Percentiles rank a stretch among this genome's conserved stretches.
Evolutionary conservation across 2,113 vertebrate species (phyloP).

Genomic region (Symphodus melops): DNA sequence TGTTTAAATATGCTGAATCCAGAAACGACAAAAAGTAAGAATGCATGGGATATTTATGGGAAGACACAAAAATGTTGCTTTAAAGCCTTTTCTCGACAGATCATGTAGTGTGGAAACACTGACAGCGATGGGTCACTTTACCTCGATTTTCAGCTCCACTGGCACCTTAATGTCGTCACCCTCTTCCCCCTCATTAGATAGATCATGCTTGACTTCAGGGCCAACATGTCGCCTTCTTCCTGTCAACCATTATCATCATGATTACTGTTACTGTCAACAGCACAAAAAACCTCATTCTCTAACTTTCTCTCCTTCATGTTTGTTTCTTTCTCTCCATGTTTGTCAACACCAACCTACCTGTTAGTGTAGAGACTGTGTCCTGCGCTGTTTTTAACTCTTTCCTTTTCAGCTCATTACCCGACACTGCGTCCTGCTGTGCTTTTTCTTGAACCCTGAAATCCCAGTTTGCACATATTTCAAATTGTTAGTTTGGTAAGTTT

Average conservation of each 20-base stretch:
- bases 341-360: constrained; percentile 15
- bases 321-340: not conserved
- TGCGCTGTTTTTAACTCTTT: not conserved
- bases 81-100: not conserved
- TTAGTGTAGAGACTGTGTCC: not conserved
- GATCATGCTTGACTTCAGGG: not conserved
- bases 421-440: not conserved
- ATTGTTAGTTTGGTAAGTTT: not conserved
- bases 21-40: not conserved
- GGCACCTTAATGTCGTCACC: constrained; percentile 70
- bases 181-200: constrained; percentile 21
- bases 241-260: constrained; percentile 15
- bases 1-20: not conserved
- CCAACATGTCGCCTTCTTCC: constrained; percentile 3
- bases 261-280: not conserved
- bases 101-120: not conserved
- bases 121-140: constrained; percentile 54
- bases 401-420: constrained; percentile 6
- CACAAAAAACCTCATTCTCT: not conserved
- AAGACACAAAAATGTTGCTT: not conserved
- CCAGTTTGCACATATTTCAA: not conserved
- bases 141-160: constrained; percentile 82
- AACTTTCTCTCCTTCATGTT: not conserved
- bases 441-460: constrained; percentile 28
- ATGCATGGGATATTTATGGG: too few relatives aligned